phyloP scores from a whole-genome alignment of 2,888 invertebrate genomes.

The Tribolium freemani region DNA sequence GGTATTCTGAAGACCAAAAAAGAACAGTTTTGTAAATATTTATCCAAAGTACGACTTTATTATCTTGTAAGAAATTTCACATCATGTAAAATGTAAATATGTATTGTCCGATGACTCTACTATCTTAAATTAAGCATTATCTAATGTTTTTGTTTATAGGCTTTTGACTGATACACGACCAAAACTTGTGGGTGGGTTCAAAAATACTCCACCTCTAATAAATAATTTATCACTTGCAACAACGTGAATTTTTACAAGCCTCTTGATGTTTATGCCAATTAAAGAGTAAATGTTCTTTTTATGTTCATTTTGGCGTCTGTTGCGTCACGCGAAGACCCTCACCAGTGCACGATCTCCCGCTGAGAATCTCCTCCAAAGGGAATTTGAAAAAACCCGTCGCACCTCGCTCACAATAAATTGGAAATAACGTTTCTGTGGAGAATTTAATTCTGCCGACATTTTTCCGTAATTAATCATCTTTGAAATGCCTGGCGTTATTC shows the following conservation, averaged over 20 bases:
- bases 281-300: not conserved
- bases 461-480: conserved; percentile 11
- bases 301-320: conserved; percentile 7
- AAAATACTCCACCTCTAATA: too few species aligned
- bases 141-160: not conserved
- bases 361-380: not conserved
- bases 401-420: not conserved
- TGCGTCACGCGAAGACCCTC: not conserved
- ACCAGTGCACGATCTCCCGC: not conserved
- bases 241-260: not conserved
- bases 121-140: not conserved
- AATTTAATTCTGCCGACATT: not conserved
- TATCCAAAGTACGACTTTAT: not conserved
- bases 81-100: not conserved
- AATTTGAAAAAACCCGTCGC: conserved; percentile 1
- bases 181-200: conserved; percentile 1
- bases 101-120: not conserved
- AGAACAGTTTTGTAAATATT: not conserved
- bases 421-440: too few species aligned
- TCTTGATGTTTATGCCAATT: conserved; percentile 1
- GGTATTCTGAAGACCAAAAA: not conserved
- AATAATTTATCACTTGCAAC: too few species aligned
- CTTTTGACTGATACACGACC: not conserved
- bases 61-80: not conserved
- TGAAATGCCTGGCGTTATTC: conserved; percentile 5